Evolutionary conservation across 1,140 invertebrate genomes (phyloP).

Genomic region (Diprion similis): DNA sequence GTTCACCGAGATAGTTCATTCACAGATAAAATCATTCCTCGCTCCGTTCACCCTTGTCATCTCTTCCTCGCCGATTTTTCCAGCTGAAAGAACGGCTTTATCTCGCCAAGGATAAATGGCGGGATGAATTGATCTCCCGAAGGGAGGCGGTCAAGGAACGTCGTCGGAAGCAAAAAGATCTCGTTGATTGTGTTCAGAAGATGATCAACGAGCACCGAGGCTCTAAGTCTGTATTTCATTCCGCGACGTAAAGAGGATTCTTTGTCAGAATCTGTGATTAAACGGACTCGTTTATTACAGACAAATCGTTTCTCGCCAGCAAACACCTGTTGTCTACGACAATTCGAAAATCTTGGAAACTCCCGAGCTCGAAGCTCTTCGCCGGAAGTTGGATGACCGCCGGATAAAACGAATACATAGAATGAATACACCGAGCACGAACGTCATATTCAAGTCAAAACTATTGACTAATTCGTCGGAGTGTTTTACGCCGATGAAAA

Average conservation of each 20-base stretch:
- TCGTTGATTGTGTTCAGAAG: neutral
- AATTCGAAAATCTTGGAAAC: neutral
- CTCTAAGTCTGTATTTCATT: neutral
- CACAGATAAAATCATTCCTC: neutral
- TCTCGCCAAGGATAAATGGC: neutral
- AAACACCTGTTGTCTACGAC: neutral
- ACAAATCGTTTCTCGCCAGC: neutral
- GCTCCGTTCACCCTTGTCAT: neutral
- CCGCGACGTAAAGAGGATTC: no score
- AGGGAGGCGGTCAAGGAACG: neutral
- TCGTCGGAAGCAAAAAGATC: slow-evolving; percentile 1
- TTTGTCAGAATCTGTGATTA: no score
- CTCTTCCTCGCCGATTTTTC: neutral
- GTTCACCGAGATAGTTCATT: no score
- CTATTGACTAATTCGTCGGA: neutral
- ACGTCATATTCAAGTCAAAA: neutral
- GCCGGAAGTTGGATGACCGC: slow-evolving; percentile 12
- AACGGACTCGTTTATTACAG: no score
- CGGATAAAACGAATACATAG: neutral
- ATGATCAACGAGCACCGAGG: slow-evolving; percentile 1
- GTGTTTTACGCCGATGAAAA: neutral
- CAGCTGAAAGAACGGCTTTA: neutral
- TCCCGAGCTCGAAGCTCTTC: neutral
- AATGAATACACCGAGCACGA: neutral
- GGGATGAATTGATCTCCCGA: neutral